A percentile compares a stretch with the other conserved stretches of the same genome.
These are phyloP conservation scores for Ornithoptera alexandrae DNA, from an alignment of 2,888 invertebrate genomes.

Conservation along the genomic window DNA sequence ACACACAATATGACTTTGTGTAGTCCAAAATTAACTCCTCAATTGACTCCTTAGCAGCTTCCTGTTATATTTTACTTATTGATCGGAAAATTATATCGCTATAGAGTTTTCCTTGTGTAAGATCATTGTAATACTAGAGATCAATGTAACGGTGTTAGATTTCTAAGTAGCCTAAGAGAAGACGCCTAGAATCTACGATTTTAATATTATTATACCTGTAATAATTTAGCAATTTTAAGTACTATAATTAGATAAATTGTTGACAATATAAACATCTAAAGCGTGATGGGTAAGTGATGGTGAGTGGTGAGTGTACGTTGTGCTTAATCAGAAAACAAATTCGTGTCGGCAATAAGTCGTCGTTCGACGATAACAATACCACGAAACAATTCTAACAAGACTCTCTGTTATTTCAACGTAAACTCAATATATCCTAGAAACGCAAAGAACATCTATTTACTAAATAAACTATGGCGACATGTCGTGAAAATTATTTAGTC, in stretches of 20 bases:
- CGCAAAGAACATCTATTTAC: conserved; percentile 39
- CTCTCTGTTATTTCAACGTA: conserved; percentile 34
- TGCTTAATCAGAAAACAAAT: not conserved
- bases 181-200: too few relatives aligned
- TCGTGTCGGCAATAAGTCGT: not conserved
- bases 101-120: not conserved
- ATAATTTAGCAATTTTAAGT: too few relatives aligned
- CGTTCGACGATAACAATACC: conserved; percentile 32
- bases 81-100: not conserved
- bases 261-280: too few relatives aligned
- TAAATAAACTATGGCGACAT: conserved; percentile 41
- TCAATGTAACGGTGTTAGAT: too few relatives aligned
- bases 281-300: too few relatives aligned
- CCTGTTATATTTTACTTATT: not conserved
- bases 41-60: not conserved
- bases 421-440: conserved; percentile 37
- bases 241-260: too few relatives aligned
- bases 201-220: too few relatives aligned
- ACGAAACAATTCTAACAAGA: conserved; percentile 45
- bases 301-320: not conserved
- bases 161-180: too few relatives aligned
- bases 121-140: too few relatives aligned
- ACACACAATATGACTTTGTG: conserved; percentile 28
- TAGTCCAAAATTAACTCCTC: not conserved
- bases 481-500: conserved; percentile 31